Conservation (phyloP, 2,888 invertebrate species). For the Tridacna crocea region DNA sequence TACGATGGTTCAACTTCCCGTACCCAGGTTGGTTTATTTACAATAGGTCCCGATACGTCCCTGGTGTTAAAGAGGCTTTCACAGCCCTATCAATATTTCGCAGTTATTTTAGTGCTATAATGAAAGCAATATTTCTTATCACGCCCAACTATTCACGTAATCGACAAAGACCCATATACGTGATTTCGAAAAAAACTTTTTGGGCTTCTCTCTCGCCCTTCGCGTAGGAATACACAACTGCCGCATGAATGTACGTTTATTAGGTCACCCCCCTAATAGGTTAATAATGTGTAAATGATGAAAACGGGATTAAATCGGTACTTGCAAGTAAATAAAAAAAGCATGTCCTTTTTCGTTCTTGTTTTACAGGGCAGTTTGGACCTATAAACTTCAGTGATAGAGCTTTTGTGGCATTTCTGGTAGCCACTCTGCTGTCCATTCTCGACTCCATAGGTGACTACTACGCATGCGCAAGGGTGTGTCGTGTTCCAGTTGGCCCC, state of each 20-base stretch:
- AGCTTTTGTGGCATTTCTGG: slow-evolving; percentile 24
- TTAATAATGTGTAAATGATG: too few species aligned
- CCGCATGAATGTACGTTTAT: too few species aligned
- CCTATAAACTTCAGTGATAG: slow-evolving; percentile 16
- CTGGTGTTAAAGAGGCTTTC: too few species aligned
- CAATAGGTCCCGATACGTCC: too few species aligned
- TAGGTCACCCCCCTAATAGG: too few species aligned
- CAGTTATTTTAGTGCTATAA: neutral
- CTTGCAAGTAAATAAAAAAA: too few species aligned
- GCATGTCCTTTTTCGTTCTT: too few species aligned
- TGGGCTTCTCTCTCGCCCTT: too few species aligned
- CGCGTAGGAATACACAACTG: too few species aligned
- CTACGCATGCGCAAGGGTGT: slow-evolving; percentile 70
- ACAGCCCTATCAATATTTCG: neutral
- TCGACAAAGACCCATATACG: too few species aligned
- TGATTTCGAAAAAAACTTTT: too few species aligned
- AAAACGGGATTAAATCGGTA: too few species aligned
- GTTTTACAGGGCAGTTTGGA: slow-evolving; percentile 23
- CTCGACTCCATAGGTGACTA: slow-evolving; percentile 28
- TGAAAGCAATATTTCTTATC: neutral
- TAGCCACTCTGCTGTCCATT: slow-evolving; percentile 25
- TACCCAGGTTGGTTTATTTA: slow-evolving; percentile 86
- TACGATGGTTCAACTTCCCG: slow-evolving; percentile 81
- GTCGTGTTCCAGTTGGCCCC: slow-evolving; percentile 91
- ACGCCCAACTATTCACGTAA: neutral